Base-by-base conservation (phyloP, 2,113 vertebrate species). In the Ondatra zibethicus region DNA sequence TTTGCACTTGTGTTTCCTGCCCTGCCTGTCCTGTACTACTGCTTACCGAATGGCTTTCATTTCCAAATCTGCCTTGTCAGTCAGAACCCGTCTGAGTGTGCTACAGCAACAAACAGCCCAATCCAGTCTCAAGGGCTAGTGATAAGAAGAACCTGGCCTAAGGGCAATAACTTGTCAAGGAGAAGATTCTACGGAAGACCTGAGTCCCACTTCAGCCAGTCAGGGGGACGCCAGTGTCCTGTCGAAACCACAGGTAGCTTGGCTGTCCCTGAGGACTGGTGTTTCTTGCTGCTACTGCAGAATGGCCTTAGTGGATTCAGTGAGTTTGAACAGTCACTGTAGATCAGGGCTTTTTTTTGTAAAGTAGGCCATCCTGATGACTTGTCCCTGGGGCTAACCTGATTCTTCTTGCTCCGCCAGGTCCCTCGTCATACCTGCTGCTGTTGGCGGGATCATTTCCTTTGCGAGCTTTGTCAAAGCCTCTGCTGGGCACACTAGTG, bases 71-170 rank as follows among this genome's bases (percentile, higher is more conserved):
- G 17, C 16, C 39, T 76, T 66, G 65, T 94, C 72, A 85, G 42
- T 93, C 88, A 65, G 47, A 36, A 55, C 47, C 58, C 33, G 3
- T 68, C 8, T 0, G 8, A 39, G 72, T 17, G 25, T 27, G 52
- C 68, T 77, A 61, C 31, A n/a, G 94, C 58, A 91, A 97, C 77
- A 93, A 91, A 45, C 21, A 80, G 0, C 5, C 58, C 76, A 12
- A 29, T 17, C 23, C 13, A 50, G n/a, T 52, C 80, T 88, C 39
- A 33, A 21, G 13, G 9, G 16, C 25, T 82, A 12, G 1, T 82
- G 27, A 63, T 39, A 80, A 65, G 23, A 42, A 3, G n/a, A 45
- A 47, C 25, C 73, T 94, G 58, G 36, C 91, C 47, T 17, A 70
- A 27, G 10, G 45, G n/a, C 5, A 82, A 39, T 25, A 23, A 12